phyloP scores from a whole-genome alignment of 2,888 invertebrate genomes.

The Lasioglossum pauxillum region DNA sequence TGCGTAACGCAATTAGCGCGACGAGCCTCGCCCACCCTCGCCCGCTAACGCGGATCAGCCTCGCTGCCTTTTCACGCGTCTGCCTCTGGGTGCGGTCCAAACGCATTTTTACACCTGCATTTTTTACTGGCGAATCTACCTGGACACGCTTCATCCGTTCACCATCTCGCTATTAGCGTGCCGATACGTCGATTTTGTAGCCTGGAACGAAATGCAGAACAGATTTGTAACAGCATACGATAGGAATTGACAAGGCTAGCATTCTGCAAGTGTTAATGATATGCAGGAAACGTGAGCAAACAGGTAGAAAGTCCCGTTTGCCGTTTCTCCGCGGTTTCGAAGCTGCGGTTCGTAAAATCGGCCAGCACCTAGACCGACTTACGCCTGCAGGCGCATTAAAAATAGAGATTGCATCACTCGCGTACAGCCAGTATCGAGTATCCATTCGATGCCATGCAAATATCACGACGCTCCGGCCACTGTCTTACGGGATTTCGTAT shows the following conservation, averaged over 20 bases:
- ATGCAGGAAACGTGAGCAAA: neutral
- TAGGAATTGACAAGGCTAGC: neutral
- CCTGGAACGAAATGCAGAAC: too few relatives aligned
- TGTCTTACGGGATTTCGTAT: conserved; percentile 53
- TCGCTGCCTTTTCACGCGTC: conserved; percentile 33
- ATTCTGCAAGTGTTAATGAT: neutral
- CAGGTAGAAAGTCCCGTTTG: neutral
- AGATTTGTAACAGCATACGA: too few relatives aligned
- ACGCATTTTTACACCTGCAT: conserved; percentile 11
- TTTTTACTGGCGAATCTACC: neutral
- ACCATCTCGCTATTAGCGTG: neutral
- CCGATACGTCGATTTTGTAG: neutral
- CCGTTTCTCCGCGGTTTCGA: neutral
- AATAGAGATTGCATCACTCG: conserved; percentile 58
- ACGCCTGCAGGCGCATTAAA: conserved; percentile 40
- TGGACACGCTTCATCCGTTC: neutral
- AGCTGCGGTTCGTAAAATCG: conserved; percentile 41
- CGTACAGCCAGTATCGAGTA: conserved; percentile 11
- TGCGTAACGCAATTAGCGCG: conserved; percentile 57
- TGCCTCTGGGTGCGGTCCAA: conserved; percentile 62
- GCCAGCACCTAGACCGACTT: conserved; percentile 17
- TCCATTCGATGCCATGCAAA: conserved; percentile 51
- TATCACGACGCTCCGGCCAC: conserved; percentile 29
- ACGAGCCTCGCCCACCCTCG: conserved; percentile 41
- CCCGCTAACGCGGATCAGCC: neutral